Evolutionary conservation across 2,797 vertebrate genomes (phyloP).

Genomic region (Sarcoramphus papa): DNA sequence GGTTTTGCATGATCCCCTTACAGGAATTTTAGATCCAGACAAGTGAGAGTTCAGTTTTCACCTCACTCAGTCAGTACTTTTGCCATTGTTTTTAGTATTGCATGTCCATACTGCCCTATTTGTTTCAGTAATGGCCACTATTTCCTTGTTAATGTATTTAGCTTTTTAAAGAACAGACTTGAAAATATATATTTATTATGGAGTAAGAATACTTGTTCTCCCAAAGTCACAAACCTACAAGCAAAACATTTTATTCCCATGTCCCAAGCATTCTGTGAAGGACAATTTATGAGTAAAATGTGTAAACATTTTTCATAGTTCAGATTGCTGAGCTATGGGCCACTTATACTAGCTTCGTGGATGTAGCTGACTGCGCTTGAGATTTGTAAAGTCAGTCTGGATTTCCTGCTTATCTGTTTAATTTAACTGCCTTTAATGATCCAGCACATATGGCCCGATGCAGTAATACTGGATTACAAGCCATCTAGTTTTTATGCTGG

Average conservation of each 20-base stretch:
- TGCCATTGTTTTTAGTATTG: not conserved
- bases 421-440: not conserved
- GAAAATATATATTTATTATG: not conserved
- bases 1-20: not conserved
- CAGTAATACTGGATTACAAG: not conserved
- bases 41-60: not conserved
- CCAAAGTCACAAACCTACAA: not conserved
- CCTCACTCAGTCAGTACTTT: not conserved
- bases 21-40: not conserved
- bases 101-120: not conserved
- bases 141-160: not conserved
- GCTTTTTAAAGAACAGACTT: not conserved
- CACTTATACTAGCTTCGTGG: not conserved
- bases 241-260: not conserved
- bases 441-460: not conserved
- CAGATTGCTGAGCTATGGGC: not conserved
- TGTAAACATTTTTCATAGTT: not conserved
- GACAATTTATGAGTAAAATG: not conserved
- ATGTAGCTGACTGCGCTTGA: not conserved
- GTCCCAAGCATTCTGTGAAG: not conserved
- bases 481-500: not conserved
- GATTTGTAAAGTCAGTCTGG: not conserved
- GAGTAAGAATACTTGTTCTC: not conserved
- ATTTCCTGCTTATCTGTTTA: slow-evolving; percentile 20
- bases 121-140: not conserved